Percentiles rank a stretch among this genome's conserved stretches.
Conservation (phyloP, 1,140 invertebrate genomes). For the Lepeophtheirus salmonis region DNA sequence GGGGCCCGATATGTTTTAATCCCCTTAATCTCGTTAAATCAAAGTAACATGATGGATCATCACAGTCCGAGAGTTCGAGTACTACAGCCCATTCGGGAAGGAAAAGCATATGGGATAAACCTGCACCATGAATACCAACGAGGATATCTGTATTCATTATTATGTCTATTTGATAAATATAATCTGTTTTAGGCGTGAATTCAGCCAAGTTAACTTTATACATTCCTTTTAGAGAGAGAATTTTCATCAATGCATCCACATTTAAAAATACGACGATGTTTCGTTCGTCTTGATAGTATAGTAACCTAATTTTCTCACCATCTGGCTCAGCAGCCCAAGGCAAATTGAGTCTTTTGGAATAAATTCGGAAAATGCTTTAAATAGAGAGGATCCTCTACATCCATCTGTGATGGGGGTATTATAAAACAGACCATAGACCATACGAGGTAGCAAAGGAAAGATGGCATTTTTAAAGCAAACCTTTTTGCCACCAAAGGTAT, state of each 20-base stretch:
- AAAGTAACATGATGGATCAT: slow-evolving; percentile 77
- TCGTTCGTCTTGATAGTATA: slow-evolving; percentile 53
- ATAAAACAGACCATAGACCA: slow-evolving; percentile 92
- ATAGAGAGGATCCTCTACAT: slow-evolving; percentile 75
- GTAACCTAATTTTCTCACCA: slow-evolving; percentile 53
- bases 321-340: slow-evolving; percentile 31
- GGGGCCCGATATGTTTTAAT: slow-evolving; percentile 62
- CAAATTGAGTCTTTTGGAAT: slow-evolving; percentile 61
- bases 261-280: slow-evolving; percentile 68
- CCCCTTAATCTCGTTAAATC: slow-evolving; percentile 79
- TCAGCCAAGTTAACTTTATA: slow-evolving; percentile 37
- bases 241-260: slow-evolving; percentile 53
- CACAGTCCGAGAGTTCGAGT: slow-evolving; percentile 95
- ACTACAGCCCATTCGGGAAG: slow-evolving; percentile 84
- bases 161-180: slow-evolving; percentile 20
- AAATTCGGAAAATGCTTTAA: slow-evolving; percentile 78
- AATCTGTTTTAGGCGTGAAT: slow-evolving; percentile 21
- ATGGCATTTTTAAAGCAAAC: slow-evolving; percentile 82
- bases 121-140: slow-evolving; percentile 82
- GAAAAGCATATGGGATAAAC: slow-evolving; percentile 82
- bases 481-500: slow-evolving; percentile 54
- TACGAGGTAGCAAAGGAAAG: slow-evolving; percentile 79
- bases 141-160: slow-evolving; percentile 22
- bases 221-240: slow-evolving; percentile 38
- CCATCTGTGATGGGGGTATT: slow-evolving; percentile 93